These are phyloP conservation scores for Chloroclystis v-ata DNA, from an alignment of 2,888 invertebrate genomes.

Conservation along the genomic window DNA sequence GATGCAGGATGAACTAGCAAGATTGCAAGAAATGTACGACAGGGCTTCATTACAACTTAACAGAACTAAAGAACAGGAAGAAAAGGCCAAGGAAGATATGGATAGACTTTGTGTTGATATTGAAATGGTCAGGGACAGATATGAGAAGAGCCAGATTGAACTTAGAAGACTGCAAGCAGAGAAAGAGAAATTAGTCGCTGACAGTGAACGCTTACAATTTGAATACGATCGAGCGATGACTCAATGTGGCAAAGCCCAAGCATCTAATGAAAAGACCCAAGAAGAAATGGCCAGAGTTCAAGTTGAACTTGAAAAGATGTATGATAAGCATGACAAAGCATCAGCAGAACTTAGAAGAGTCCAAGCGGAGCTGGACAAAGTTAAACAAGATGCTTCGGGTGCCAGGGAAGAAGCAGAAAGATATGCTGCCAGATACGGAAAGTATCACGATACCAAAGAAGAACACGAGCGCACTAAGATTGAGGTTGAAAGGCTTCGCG, in stretches of 20 bases:
- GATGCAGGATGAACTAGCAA: constrained; percentile 89
- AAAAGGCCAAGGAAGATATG: constrained; percentile 91
- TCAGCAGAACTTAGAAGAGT: constrained; percentile 89
- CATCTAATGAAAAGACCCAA: constrained; percentile 91
- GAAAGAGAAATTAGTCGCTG: constrained; percentile 90
- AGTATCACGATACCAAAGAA: constrained; percentile 87
- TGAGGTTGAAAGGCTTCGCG: constrained; percentile 88
- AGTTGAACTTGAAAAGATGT: constrained; percentile 92
- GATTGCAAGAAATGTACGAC: constrained; percentile 93
- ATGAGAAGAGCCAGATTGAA: constrained; percentile 92
- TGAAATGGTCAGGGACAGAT: constrained; percentile 91
- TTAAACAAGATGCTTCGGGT: constrained; percentile 84
- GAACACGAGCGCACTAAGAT: constrained; percentile 87
- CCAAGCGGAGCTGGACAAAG: constrained; percentile 85
- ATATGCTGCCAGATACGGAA: constrained; percentile 83
- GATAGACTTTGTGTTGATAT: constrained; percentile 87
- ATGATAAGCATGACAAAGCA: constrained; percentile 92
- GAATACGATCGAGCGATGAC: constrained; percentile 92
- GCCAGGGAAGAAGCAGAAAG: constrained; percentile 88
- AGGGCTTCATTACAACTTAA: constrained; percentile 90
- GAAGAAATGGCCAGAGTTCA: constrained; percentile 92
- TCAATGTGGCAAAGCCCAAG: constrained; percentile 90
- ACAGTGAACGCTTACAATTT: constrained; percentile 89
- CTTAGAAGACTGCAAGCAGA: constrained; percentile 88
- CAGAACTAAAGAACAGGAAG: constrained; percentile 92